A percentile compares a stretch with the other conserved stretches of the same genome.
Evolutionary conservation across 2,888 invertebrate genomes (phyloP).

Genomic region (Tetragonula carbonaria): DNA sequence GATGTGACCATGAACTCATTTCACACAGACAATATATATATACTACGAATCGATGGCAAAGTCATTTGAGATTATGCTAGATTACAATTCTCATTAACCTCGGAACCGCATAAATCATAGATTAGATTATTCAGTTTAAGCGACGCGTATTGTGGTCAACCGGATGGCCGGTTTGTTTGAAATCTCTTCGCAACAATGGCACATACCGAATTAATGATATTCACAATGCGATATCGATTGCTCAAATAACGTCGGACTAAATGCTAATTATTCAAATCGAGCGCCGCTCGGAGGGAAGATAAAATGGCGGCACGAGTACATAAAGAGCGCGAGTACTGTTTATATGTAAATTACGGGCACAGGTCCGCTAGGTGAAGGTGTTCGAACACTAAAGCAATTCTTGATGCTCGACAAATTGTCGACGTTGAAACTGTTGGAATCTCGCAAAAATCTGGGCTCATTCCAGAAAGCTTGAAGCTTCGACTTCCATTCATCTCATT

Average conservation of each 20-base stretch:
- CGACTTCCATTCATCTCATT: too few species aligned
- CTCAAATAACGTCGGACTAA: neutral
- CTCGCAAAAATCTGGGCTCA: too few species aligned
- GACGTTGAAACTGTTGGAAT: too few species aligned
- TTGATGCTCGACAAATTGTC: too few species aligned
- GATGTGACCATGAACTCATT: conserved; percentile 7
- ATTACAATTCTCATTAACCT: conserved; percentile 30
- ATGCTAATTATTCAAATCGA: neutral
- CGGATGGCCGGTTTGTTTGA: neutral
- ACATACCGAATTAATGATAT: neutral
- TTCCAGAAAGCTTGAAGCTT: too few species aligned
- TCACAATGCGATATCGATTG: neutral
- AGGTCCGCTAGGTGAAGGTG: too few species aligned
- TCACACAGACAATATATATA: neutral
- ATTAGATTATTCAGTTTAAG: conserved; percentile 15
- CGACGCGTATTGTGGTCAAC: neutral
- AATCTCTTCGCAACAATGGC: neutral
- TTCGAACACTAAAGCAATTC: too few species aligned
- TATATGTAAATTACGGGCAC: neutral
- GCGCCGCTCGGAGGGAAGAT: too few species aligned
- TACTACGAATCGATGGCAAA: conserved; percentile 5
- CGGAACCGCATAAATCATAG: conserved; percentile 6
- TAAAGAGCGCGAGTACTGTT: neutral
- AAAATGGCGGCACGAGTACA: neutral
- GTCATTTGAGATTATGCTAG: conserved; percentile 20